Evolutionary conservation across 2,797 vertebrate species (phyloP).

Genomic region (Florisuga fusca): DNA sequence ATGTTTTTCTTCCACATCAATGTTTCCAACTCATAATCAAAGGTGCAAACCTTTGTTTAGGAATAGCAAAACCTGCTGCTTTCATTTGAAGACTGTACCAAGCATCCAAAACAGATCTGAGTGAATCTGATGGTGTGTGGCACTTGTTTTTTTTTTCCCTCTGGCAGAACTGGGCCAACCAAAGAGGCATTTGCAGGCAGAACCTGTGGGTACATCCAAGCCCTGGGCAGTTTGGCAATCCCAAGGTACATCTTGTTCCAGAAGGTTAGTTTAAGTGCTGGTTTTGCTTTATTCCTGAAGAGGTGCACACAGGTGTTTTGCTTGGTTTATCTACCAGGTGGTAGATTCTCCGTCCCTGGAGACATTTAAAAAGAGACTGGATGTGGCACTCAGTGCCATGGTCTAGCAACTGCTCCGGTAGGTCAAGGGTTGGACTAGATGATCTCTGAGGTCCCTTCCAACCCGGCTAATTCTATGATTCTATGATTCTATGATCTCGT

Average conservation of each 20-base stretch:
- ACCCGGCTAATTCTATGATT: too few relatives aligned
- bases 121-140: background rate
- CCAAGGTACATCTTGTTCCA: background rate
- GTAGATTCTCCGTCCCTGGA: too few relatives aligned
- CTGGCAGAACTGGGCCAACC: background rate
- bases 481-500: too few relatives aligned
- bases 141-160: background rate
- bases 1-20: background rate
- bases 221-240: background rate
- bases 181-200: background rate
- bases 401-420: too few relatives aligned
- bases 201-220: background rate
- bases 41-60: background rate
- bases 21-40: background rate
- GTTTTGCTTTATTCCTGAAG: rapidly evolving
- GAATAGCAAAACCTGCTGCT: background rate
- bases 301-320: background rate
- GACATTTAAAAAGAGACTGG: too few relatives aligned
- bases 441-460: too few relatives aligned
- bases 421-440: too few relatives aligned
- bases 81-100: background rate
- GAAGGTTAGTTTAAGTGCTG: background rate
- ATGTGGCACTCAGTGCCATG: too few relatives aligned
- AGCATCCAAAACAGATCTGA: background rate
- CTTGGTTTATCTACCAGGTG: background rate